phyloP scores from a whole-genome alignment of 2,113 vertebrate species.

The Pedetes capensis region DNA sequence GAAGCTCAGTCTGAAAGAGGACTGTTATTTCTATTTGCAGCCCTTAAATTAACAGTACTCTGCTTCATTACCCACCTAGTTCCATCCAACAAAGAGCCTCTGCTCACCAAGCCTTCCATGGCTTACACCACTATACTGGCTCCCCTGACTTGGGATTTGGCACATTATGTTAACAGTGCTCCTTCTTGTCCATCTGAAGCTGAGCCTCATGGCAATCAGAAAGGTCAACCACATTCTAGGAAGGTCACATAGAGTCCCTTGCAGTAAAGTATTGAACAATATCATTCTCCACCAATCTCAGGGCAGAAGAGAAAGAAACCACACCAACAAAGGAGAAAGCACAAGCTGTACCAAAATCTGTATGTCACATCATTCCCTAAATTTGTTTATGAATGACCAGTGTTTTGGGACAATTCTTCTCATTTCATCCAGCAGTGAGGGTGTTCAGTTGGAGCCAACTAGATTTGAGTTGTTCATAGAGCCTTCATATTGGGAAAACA shows the following conservation, averaged over 20 bases:
- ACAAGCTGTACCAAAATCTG: slow-evolving; percentile 86
- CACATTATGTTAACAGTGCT: slow-evolving; percentile 90
- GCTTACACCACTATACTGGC: slow-evolving; percentile 81
- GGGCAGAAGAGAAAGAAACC: neutral
- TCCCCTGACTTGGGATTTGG: slow-evolving; percentile 85
- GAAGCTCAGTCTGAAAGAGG: slow-evolving; percentile 86
- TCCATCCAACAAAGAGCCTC: slow-evolving; percentile 88
- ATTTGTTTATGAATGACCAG: slow-evolving; percentile 93
- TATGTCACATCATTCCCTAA: slow-evolving; percentile 90
- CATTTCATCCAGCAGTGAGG: slow-evolving; percentile 87
- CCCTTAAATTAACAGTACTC: slow-evolving; percentile 90
- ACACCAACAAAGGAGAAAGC: slow-evolving; percentile 45
- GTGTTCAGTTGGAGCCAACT: slow-evolving; percentile 88
- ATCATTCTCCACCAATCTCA: slow-evolving; percentile 85
- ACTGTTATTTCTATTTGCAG: slow-evolving; percentile 88
- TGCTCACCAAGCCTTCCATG: slow-evolving; percentile 82
- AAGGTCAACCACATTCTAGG: slow-evolving; percentile 89
- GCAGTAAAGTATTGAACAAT: slow-evolving; percentile 91
- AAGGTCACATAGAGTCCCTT: slow-evolving; percentile 89
- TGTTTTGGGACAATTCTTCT: slow-evolving; percentile 96
- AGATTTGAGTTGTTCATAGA: slow-evolving; percentile 53
- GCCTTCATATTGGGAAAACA: neutral
- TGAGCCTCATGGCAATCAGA: slow-evolving; percentile 86
- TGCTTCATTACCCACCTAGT: slow-evolving; percentile 88
- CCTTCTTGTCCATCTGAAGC: slow-evolving; percentile 88